These are phyloP conservation scores for Eumeta japonica DNA, from an alignment of 1,140 invertebrate genomes.

Conservation along the genomic window DNA sequence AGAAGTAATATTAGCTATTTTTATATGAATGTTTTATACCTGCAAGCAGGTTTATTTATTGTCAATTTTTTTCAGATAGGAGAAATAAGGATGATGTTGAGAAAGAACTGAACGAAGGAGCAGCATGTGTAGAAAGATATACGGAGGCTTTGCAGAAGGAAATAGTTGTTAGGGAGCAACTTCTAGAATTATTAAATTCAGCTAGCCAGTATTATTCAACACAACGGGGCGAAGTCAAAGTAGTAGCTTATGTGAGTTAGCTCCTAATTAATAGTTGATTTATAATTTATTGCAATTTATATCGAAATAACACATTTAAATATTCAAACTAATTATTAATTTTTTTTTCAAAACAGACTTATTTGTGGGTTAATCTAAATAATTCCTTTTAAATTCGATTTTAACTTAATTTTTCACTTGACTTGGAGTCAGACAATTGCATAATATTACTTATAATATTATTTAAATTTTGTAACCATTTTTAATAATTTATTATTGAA, in stretches of 20 bases:
- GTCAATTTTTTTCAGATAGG: constrained; percentile 69
- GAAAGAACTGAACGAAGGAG: constrained; percentile 80
- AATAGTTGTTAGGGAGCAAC: constrained; percentile 73
- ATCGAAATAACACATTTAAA: not conserved
- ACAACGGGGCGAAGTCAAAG: constrained; percentile 87
- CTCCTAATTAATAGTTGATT: constrained; percentile 7
- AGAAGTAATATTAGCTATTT: too few relatives aligned
- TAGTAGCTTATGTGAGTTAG: constrained; percentile 83
- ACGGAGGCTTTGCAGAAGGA: constrained; percentile 78
- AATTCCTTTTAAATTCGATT: too few relatives aligned
- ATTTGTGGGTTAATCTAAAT: too few relatives aligned
- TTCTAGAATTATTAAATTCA: constrained; percentile 75
- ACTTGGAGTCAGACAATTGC: too few relatives aligned
- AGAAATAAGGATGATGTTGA: constrained; percentile 83
- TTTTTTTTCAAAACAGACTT: not conserved
- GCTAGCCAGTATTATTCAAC: constrained; percentile 86
- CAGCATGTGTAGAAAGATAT: constrained; percentile 75
- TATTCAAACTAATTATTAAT: not conserved
- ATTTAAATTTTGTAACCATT: not conserved
- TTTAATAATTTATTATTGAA: not conserved
- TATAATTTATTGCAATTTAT: constrained; percentile 1
- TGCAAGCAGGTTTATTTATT: too few relatives aligned
- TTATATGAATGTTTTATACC: too few relatives aligned
- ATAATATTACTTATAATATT: too few relatives aligned
- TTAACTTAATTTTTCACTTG: too few relatives aligned